Percentiles rank a stretch among this genome's conserved stretches.
phyloP scores from a whole-genome alignment of 2,797 vertebrate species.

The Eleutherodactylus coqui region DNA sequence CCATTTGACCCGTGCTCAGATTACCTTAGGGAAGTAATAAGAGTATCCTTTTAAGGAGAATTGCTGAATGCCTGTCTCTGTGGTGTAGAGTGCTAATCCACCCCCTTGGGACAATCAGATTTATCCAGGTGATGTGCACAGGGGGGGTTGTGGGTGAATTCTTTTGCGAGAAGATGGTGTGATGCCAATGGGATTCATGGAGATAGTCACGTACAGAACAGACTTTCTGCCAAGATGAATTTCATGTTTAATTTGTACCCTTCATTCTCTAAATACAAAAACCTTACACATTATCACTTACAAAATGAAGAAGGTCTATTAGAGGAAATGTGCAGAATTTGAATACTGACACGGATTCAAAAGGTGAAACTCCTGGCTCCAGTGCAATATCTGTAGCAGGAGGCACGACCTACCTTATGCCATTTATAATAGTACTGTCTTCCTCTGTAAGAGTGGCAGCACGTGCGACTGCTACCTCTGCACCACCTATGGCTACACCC shows the following conservation, averaged over 20 bases:
- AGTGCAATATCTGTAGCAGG: not conserved
- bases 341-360: not conserved
- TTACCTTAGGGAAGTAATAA: not conserved
- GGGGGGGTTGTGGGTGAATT: constrained; percentile 53
- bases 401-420: not conserved
- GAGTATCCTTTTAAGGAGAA: not conserved
- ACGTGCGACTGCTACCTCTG: not conserved
- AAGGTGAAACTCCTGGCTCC: not conserved
- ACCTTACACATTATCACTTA: constrained; percentile 45
- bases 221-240: constrained; percentile 71
- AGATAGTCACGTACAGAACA: constrained; percentile 71
- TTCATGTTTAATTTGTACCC: constrained; percentile 64
- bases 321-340: not conserved
- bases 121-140: constrained; percentile 48
- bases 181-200: constrained; percentile 66
- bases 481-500: too few relatives aligned
- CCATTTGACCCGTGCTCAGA: not conserved
- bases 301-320: not conserved
- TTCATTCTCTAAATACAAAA: constrained; percentile 70
- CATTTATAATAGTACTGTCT: not conserved
- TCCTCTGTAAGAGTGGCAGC: not conserved
- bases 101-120: constrained; percentile 50
- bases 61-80: constrained; percentile 11
- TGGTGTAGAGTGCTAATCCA: constrained; percentile 33
- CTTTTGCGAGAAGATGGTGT: constrained; percentile 56